phyloP scores from a whole-genome alignment of 2,888 invertebrate genomes.

The Stenichneumon culpator region DNA sequence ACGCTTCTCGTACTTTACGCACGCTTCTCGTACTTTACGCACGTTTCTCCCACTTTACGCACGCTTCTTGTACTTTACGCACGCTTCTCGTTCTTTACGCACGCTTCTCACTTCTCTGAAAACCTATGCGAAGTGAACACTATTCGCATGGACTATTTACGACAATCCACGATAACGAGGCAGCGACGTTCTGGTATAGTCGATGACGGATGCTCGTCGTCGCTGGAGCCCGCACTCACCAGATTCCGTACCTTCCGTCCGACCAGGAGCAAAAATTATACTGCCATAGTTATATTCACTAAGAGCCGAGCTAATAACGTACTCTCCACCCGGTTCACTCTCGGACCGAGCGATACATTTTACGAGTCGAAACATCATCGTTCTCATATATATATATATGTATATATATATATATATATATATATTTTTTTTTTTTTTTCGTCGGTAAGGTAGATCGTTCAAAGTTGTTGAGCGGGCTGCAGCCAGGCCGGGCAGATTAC shows the following conservation, averaged over 20 bases:
- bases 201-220: conserved; percentile 21
- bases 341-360: conserved; percentile 63
- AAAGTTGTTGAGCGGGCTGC: conserved; percentile 44
- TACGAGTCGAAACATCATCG: conserved; percentile 28
- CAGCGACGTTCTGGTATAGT: conserved; percentile 11
- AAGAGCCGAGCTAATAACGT: conserved; percentile 72
- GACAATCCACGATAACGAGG: conserved; percentile 39
- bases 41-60: too few species aligned
- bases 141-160: neutral
- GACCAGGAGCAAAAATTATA: conserved; percentile 37
- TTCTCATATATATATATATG: too few species aligned
- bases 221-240: neutral
- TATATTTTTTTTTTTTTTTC: too few species aligned
- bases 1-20: too few species aligned
- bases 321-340: conserved; percentile 54
- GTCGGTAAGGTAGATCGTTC: conserved; percentile 43
- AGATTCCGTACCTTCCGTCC: neutral
- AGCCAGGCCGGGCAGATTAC: conserved; percentile 70
- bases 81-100: too few species aligned
- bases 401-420: too few species aligned
- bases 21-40: too few species aligned
- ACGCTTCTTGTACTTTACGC: too few species aligned
- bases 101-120: too few species aligned
- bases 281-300: conserved; percentile 51
- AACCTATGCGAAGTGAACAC: neutral